Percentiles rank a stretch among this genome's conserved stretches.
These are phyloP conservation scores for Siderastrea radians DNA, from an alignment of 92 coral and sea anemone genomes.

Conservation along the genomic window DNA sequence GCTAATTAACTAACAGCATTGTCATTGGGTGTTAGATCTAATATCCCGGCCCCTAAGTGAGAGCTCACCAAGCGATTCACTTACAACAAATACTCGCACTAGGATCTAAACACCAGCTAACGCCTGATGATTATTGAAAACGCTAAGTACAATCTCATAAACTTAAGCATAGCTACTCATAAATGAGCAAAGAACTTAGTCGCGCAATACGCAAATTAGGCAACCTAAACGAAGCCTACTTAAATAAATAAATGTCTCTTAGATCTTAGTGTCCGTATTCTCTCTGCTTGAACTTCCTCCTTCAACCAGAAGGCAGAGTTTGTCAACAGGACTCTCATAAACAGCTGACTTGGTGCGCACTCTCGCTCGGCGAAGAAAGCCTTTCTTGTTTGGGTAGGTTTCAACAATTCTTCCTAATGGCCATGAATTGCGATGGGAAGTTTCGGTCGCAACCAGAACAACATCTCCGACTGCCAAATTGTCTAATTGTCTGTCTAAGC, in stretches of 20 bases:
- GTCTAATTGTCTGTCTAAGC: no score
- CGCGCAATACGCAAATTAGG: neutral
- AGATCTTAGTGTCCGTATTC: neutral
- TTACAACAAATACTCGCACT: neutral
- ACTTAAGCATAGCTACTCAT: neutral
- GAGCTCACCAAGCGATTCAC: neutral
- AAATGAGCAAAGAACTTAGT: neutral
- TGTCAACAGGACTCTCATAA: constrained; percentile 44
- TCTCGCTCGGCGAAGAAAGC: constrained; percentile 39
- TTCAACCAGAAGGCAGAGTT: constrained; percentile 14
- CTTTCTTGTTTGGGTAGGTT: constrained; percentile 18
- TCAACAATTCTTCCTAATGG: neutral
- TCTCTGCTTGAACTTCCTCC: neutral
- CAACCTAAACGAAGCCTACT: neutral
- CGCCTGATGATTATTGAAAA: neutral
- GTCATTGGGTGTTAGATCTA: no score
- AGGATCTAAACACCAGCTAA: neutral
- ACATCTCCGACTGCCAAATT: constrained; percentile 35
- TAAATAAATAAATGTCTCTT: neutral
- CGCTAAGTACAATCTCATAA: neutral
- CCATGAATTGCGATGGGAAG: neutral
- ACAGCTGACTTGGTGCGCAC: constrained; percentile 38
- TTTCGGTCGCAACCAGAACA: neutral
- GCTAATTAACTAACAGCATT: no score
- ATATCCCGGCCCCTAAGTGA: constrained; percentile 1